Evolutionary conservation across 2,113 vertebrate genomes (phyloP), one percentile per base, ranked within the genome.

Genomic region (Coturnix japonica): DNA sequence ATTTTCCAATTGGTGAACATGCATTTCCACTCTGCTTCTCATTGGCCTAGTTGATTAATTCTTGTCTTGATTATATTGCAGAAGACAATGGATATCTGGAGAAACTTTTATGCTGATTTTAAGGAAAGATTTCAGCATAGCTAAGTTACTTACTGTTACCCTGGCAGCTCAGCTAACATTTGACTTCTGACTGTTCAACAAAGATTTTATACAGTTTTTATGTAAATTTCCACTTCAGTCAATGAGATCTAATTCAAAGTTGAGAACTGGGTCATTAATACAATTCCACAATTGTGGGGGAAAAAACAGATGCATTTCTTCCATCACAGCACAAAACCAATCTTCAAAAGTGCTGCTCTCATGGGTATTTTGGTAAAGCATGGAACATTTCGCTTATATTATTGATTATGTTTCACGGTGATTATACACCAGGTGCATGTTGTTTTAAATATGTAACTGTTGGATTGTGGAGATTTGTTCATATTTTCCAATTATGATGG

Each of bases 81-180:
- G 56, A 88, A 87, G 33, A 82, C 22, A 91, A 31, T 28, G 26
- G 47, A 30, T 72, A 73, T 49, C 47, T 33, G 41, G 8, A 94
- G 77, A 94, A 87, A 66, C 89, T 77, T 95, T 94, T 23, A 20
- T 69, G 60, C 39, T 19, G 51, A 59, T 93, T 87, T 90, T 91
- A 64, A 95, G 67, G 61, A 84, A 31, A 73, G 2, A 51, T 79
- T n/a, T 49, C 1, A 3, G 13, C n/a, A 60, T 3, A 61, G 19
- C 8, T 26, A 53, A 6, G 7, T 43, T 79, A 63, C n/a, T 76
- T 18, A 47, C 71, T n/a, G 31, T 60, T 83, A 78, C 31, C 85
- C 49, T 65, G 10, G 31, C 8, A 60, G 44, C 83, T 75, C 47
- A 57, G 33, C 28, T 60, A 67, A 69, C 8, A 13, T 75, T 53